A percentile compares a stretch with the other conserved stretches of the same genome.
These are phyloP conservation scores for Chiloscyllium plagiosum DNA, from an alignment of 2,113 vertebrate genomes.

Conservation along the genomic window DNA sequence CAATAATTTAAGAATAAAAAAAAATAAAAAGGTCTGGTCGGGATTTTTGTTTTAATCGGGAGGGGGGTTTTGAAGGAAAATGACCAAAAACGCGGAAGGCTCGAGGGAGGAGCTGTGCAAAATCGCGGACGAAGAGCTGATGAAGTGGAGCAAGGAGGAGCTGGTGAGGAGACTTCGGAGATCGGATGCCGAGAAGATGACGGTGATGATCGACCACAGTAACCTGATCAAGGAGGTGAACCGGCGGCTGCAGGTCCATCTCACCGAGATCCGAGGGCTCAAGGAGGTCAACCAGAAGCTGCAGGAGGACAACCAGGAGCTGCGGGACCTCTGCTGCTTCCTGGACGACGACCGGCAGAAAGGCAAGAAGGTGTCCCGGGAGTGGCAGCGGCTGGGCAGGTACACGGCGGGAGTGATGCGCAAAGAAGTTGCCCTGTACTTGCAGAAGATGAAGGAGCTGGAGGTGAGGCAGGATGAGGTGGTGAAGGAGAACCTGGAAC, in stretches of 20 bases:
- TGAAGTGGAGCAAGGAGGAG: constrained; percentile 88
- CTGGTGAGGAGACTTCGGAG: constrained; percentile 81
- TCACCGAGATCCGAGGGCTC: constrained; percentile 86
- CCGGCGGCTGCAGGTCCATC: constrained; percentile 89
- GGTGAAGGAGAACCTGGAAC: constrained; percentile 84
- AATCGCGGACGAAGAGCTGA: constrained; percentile 81
- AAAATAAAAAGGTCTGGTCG: neutral
- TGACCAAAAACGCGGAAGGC: constrained; percentile 53
- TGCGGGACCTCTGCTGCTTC: constrained; percentile 93
- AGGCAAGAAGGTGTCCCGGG: constrained; percentile 83
- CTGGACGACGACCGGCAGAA: constrained; percentile 95
- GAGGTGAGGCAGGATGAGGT: constrained; percentile 84
- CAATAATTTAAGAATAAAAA: too few species aligned
- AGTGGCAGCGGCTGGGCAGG: constrained; percentile 91
- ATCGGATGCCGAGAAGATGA: constrained; percentile 88
- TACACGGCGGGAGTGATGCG: constrained; percentile 85
- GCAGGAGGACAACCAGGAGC: constrained; percentile 94
- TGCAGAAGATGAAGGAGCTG: constrained; percentile 88
- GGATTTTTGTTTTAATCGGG: too few species aligned
- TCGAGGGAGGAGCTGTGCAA: constrained; percentile 76
- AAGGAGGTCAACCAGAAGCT: constrained; percentile 98
- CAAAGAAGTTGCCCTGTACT: constrained; percentile 84
- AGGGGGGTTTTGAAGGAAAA: constrained; percentile 41
- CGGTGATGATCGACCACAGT: constrained; percentile 92
- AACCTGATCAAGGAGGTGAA: constrained; percentile 95